A percentile compares a stretch with the other conserved stretches of the same genome.
These are phyloP conservation scores for Lumbricus terrestris DNA, from an alignment of 2,888 invertebrate species.

Conservation along the genomic window DNA sequence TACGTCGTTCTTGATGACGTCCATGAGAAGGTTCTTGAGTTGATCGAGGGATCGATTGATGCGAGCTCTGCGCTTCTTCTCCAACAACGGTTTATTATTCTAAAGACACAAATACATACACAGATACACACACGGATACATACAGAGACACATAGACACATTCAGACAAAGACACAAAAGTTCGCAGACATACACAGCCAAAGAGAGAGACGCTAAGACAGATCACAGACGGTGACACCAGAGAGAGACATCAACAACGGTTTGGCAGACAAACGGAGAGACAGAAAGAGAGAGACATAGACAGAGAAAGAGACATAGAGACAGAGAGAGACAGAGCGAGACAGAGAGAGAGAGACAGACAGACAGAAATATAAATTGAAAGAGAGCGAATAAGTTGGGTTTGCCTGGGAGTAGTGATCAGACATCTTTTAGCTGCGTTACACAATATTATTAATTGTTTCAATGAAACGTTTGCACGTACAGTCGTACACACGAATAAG, in stretches of 20 bases:
- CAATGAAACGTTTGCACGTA: too few relatives aligned
- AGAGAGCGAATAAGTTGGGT: too few relatives aligned
- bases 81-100: slow-evolving; percentile 40
- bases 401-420: too few relatives aligned
- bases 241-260: neutral
- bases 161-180: neutral
- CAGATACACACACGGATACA: neutral
- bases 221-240: neutral
- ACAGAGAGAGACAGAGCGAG: neutral
- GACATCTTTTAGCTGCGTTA: too few relatives aligned
- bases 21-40: slow-evolving; percentile 37
- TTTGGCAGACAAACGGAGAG: neutral
- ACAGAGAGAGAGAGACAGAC: too few relatives aligned
- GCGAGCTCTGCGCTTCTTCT: slow-evolving; percentile 38
- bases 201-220: neutral
- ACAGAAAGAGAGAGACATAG: too few relatives aligned
- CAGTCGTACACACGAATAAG: too few relatives aligned
- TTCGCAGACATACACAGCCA: neutral
- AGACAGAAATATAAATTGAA: too few relatives aligned
- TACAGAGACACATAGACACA: neutral
- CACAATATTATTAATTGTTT: too few relatives aligned
- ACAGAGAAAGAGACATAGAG: neutral
- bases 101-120: neutral
- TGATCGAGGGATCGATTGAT: slow-evolving; percentile 39
- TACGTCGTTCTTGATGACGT: slow-evolving; percentile 39